Conservation (phyloP, 2,113 vertebrate genomes). For the Ovis aries region DNA sequence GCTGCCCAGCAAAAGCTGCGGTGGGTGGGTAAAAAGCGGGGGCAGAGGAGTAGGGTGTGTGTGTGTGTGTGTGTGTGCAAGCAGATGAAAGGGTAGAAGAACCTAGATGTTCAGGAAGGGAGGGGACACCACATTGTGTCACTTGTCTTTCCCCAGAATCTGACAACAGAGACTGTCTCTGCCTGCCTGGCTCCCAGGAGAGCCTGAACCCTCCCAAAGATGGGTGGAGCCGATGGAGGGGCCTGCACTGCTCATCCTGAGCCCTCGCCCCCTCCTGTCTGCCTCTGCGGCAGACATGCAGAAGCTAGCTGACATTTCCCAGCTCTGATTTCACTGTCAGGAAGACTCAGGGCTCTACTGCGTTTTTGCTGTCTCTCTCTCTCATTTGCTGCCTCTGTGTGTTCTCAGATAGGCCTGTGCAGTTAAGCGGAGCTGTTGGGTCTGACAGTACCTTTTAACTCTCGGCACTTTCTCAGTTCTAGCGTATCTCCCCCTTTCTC, state of each 20-base stretch:
- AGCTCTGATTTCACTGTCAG: not conserved
- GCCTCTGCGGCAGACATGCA: not conserved
- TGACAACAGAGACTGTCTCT: not conserved
- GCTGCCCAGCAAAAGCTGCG: not conserved
- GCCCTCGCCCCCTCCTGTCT: not conserved
- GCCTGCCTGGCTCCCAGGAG: not conserved
- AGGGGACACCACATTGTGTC: not conserved
- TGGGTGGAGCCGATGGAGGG: not conserved
- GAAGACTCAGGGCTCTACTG: not conserved
- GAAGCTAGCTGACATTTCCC: not conserved
- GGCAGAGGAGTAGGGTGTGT: too few relatives aligned
- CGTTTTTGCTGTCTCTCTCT: not conserved
- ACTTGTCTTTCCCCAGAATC: not conserved
- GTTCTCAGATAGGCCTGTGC: not conserved
- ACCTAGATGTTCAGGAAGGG: not conserved
- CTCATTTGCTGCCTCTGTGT: not conserved
- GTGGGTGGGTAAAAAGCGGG: fast-evolving
- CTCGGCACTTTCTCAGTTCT: not conserved
- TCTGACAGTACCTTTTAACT: not conserved
- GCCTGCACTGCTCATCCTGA: not conserved
- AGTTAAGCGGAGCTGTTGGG: not conserved
- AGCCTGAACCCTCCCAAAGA: not conserved
- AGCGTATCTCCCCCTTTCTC: not conserved
- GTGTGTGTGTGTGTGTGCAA: not conserved
- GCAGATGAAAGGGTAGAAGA: not conserved